phyloP scores from a whole-genome alignment of 2,888 invertebrate genomes.

The Acanthosepion lycidas region DNA sequence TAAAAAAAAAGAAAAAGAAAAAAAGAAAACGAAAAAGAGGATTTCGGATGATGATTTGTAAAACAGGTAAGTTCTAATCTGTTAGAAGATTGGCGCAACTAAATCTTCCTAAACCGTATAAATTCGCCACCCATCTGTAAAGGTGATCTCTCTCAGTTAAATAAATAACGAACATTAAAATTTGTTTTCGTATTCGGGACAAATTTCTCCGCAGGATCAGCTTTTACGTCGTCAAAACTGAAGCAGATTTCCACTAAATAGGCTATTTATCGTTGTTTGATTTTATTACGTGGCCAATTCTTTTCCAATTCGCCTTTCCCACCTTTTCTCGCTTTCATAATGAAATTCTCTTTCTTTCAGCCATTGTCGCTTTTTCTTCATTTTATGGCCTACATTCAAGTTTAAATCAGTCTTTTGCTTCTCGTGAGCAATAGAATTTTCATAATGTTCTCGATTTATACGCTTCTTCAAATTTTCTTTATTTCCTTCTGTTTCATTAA shows the following conservation, averaged over 20 bases:
- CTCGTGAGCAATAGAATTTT: not conserved
- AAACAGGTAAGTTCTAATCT: too few species aligned
- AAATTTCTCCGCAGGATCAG: too few species aligned
- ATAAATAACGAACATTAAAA: too few species aligned
- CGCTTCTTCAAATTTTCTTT: not conserved
- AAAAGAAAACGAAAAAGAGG: too few species aligned
- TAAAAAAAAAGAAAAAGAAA: too few species aligned
- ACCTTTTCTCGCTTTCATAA: not conserved
- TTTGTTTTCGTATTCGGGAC: too few species aligned
- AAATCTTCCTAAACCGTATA: too few species aligned
- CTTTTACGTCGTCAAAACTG: not conserved
- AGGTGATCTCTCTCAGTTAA: too few species aligned
- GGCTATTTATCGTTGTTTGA: not conserved
- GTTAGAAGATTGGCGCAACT: too few species aligned
- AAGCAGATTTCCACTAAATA: not conserved
- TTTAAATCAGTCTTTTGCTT: not conserved
- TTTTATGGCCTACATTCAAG: not conserved
- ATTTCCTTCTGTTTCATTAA: not conserved
- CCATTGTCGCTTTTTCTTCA: not conserved
- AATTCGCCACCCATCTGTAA: too few species aligned
- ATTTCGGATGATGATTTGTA: too few species aligned
- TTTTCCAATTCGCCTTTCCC: not conserved
- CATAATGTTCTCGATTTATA: not conserved
- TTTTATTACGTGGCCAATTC: not conserved
- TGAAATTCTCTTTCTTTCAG: not conserved